These are phyloP conservation scores for Acleris cristana DNA, from an alignment of 2,888 invertebrate genomes.

Conservation along the genomic window DNA sequence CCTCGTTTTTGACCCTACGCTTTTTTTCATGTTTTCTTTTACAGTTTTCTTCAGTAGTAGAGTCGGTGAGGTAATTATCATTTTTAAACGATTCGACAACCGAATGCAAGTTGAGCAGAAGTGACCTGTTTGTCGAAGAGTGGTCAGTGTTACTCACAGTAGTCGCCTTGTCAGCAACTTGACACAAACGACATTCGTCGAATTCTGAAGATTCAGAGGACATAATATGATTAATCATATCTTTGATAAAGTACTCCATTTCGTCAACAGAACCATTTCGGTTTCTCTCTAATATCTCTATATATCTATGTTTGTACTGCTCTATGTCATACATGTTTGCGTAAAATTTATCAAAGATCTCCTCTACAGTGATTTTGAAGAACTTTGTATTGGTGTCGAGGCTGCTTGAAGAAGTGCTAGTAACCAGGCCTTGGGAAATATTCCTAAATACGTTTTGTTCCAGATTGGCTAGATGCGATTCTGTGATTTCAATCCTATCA, in stretches of 20 bases:
- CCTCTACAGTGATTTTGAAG: conserved; percentile 68
- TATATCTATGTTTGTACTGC: conserved; percentile 63
- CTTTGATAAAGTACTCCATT: conserved; percentile 72
- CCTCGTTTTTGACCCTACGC: conserved; percentile 41
- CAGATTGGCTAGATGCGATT: conserved; percentile 63
- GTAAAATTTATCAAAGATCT: conserved; percentile 71
- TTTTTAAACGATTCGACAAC: conserved; percentile 63
- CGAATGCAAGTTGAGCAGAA: conserved; percentile 39
- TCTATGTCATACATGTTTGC: conserved; percentile 67
- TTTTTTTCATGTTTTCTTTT: conserved; percentile 42
- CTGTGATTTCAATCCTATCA: conserved; percentile 52
- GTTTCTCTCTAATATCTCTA: conserved; percentile 65
- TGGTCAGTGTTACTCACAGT: background rate
- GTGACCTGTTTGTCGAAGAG: conserved; percentile 5
- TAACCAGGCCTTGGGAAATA: conserved; percentile 62
- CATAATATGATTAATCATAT: conserved; percentile 69
- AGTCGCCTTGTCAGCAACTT: conserved; percentile 6
- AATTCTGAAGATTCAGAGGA: conserved; percentile 56
- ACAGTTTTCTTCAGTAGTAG: conserved; percentile 51
- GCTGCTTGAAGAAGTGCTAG: conserved; percentile 51
- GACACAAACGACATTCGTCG: conserved; percentile 40
- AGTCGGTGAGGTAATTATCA: conserved; percentile 60
- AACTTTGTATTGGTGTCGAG: conserved; percentile 70
- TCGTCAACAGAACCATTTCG: conserved; percentile 59
- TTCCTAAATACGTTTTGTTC: conserved; percentile 61